phyloP scores from a whole-genome alignment of 2,888 invertebrate species.

The Orthonevra nobilis region DNA sequence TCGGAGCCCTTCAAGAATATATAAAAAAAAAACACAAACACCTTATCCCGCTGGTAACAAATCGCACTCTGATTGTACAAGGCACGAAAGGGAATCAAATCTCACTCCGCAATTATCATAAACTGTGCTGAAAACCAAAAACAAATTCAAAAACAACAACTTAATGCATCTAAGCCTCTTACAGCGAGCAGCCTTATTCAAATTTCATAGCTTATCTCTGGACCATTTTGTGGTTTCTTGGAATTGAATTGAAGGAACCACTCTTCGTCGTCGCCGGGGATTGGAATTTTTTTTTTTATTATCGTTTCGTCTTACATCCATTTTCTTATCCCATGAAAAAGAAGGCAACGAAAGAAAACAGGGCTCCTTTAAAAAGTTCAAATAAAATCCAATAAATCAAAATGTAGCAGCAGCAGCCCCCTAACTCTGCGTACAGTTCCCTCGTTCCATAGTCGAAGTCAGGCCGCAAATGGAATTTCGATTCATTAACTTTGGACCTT shows the following conservation, averaged over 20 bases:
- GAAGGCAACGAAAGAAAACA: background rate
- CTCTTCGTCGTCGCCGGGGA: too few relatives aligned
- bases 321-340: background rate
- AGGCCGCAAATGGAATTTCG: conserved; percentile 59
- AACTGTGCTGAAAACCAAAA: background rate
- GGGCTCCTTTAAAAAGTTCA: conserved; percentile 8
- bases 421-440: conserved; percentile 19
- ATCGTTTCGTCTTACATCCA: conserved; percentile 7
- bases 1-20: too few relatives aligned
- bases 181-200: conserved; percentile 10
- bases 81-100: background rate
- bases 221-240: conserved; percentile 21
- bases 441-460: background rate
- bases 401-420: background rate
- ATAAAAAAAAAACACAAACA: too few relatives aligned
- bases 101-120: conserved; percentile 5
- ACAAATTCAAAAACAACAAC: too few relatives aligned
- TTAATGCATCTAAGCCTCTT: conserved; percentile 13
- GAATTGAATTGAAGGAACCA: conserved; percentile 33
- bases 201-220: conserved; percentile 21
- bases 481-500: conserved; percentile 60
- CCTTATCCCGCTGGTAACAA: too few relatives aligned
- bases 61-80: too few relatives aligned
- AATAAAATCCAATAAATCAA: conserved; percentile 54
- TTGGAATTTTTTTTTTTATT: conserved; percentile 26